Evolutionary conservation across 2,113 vertebrate species (phyloP).

Genomic region (Cervus canadensis): DNA sequence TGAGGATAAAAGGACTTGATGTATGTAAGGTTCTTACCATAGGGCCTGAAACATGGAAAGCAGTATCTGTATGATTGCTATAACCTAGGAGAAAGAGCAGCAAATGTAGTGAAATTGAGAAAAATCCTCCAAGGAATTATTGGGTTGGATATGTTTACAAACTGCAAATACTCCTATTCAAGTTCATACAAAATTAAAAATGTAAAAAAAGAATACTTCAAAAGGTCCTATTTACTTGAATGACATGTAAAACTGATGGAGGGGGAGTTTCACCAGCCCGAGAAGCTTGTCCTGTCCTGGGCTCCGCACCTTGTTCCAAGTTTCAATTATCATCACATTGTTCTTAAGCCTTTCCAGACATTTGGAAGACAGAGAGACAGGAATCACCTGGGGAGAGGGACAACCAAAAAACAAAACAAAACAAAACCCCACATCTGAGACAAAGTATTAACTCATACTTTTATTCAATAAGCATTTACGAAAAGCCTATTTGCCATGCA

Average conservation of each 20-base stretch:
- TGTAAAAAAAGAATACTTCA: neutral
- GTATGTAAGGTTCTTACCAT: neutral
- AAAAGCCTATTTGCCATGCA: neutral
- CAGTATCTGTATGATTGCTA: neutral
- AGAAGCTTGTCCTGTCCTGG: slow-evolving; percentile 87
- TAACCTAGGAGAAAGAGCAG: neutral
- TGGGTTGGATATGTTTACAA: slow-evolving; percentile 14
- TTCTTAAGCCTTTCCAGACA: slow-evolving; percentile 92
- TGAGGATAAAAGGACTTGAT: slow-evolving; percentile 16
- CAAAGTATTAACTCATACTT: slow-evolving; percentile 42
- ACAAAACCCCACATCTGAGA: neutral
- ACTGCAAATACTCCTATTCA: slow-evolving; percentile 25
- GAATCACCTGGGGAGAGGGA: slow-evolving; percentile 85
- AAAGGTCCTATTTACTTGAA: slow-evolving; percentile 86
- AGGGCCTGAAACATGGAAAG: neutral
- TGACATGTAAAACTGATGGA: slow-evolving; percentile 98
- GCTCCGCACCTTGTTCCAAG: slow-evolving; percentile 88
- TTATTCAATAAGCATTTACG: slow-evolving; percentile 10
- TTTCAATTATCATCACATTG: slow-evolving; percentile 95
- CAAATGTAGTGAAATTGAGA: neutral
- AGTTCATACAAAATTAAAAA: slow-evolving; percentile 31
- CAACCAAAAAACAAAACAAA: neutral
- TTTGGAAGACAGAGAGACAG: slow-evolving; percentile 85
- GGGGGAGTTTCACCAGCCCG: slow-evolving; percentile 93
- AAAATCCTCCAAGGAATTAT: neutral